These are phyloP conservation scores for Microchrysa polita DNA, from an alignment of 2,888 invertebrate species.

Conservation along the genomic window DNA sequence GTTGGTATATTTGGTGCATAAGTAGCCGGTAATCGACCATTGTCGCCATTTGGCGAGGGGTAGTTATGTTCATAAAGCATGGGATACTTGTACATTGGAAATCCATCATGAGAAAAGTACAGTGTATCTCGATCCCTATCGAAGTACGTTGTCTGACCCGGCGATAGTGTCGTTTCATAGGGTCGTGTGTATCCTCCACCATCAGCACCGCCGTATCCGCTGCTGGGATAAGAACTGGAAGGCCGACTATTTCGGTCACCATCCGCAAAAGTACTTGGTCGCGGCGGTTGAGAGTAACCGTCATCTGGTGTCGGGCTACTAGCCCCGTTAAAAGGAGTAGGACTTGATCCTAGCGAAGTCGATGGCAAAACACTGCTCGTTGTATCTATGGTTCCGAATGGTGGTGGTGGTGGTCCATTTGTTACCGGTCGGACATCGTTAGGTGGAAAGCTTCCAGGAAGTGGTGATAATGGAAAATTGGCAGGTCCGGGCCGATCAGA, in stretches of 20 bases:
- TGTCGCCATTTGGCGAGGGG: constrained; percentile 61
- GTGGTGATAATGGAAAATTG: too few species aligned
- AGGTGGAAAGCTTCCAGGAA: neutral
- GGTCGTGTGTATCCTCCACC: constrained; percentile 37
- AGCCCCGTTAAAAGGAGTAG: constrained; percentile 43
- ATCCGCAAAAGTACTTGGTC: constrained; percentile 41
- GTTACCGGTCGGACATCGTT: constrained; percentile 12
- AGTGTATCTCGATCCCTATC: constrained; percentile 56
- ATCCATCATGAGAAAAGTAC: constrained; percentile 61
- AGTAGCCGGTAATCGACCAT: constrained; percentile 58
- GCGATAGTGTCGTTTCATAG: constrained; percentile 14
- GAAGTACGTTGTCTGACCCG: constrained; percentile 51
- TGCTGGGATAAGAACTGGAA: constrained; percentile 35
- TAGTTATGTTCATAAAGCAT: constrained; percentile 63
- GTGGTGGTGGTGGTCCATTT: constrained; percentile 28
- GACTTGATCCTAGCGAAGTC: neutral
- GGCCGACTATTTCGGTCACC: constrained; percentile 25
- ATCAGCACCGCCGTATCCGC: constrained; percentile 42
- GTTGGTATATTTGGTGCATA: constrained; percentile 63
- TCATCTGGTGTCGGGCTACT: constrained; percentile 48
- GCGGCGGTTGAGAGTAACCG: constrained; percentile 47
- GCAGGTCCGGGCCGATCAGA: too few species aligned
- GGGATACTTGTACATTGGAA: constrained; percentile 62
- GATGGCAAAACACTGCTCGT: constrained; percentile 12
- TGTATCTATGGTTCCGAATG: constrained; percentile 29